These are phyloP conservation scores for Lemur catta DNA, from an alignment of 2,797 vertebrate species.

Conservation along the genomic window DNA sequence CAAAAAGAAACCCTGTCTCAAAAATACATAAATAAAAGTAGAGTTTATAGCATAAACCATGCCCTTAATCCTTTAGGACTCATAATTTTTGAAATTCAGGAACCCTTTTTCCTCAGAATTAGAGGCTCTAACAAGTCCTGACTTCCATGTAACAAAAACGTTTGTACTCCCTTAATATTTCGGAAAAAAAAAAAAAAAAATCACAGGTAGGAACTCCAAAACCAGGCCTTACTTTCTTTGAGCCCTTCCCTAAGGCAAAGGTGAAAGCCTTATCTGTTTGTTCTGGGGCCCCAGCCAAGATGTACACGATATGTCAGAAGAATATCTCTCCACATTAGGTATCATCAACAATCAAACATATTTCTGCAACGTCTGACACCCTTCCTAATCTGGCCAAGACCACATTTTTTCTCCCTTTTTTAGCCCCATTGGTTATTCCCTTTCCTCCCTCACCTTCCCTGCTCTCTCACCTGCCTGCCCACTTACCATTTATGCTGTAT, in stretches of 20 bases:
- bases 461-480: neutral
- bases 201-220: neutral
- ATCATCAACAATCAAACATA: neutral
- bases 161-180: neutral
- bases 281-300: neutral
- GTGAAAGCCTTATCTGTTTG: neutral
- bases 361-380: neutral
- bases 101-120: neutral
- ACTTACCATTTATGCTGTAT: neutral
- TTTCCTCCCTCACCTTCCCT: neutral
- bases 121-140: neutral
- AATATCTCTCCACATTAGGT: neutral
- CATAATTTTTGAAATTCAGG: constrained; percentile 2
- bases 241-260: neutral
- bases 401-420: neutral
- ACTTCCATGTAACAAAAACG: neutral
- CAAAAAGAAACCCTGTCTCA: neutral
- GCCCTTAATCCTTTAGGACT: neutral
- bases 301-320: too few relatives aligned
- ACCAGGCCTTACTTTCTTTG: neutral
- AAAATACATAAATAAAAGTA: neutral
- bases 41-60: neutral
- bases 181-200: neutral
- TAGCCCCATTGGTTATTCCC: neutral
- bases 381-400: neutral